Evolutionary conservation across 1,140 invertebrate genomes (phyloP).

Genomic region (Saxidomus purpurata): DNA sequence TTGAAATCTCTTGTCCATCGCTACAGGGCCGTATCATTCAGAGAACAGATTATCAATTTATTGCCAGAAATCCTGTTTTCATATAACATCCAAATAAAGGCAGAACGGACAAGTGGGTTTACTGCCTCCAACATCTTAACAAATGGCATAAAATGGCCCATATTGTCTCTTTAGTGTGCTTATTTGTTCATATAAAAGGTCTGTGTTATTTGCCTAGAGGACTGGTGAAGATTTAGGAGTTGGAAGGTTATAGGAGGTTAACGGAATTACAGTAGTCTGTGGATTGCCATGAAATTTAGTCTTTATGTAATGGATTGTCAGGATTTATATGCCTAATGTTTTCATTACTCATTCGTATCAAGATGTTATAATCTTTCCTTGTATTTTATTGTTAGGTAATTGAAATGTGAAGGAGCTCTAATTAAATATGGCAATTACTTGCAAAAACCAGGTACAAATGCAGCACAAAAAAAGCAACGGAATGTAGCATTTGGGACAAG

Average conservation of each 20-base stretch:
- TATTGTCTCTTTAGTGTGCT: constrained; percentile 59
- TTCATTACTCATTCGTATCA: no score
- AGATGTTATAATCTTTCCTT: no score
- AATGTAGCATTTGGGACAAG: no score
- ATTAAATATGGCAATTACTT: no score
- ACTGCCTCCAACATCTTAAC: constrained; percentile 34
- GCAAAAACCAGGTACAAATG: no score
- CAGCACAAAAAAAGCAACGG: no score
- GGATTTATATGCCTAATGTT: not conserved
- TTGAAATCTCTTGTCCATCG: not conserved
- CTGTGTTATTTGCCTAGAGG: constrained; percentile 56
- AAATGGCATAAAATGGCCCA: constrained; percentile 61
- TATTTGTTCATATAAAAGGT: constrained; percentile 66
- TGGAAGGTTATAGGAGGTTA: not conserved
- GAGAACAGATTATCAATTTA: constrained; percentile 63
- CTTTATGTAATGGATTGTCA: not conserved
- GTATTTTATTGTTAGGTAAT: no score
- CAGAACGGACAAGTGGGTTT: constrained; percentile 51
- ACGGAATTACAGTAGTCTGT: not conserved
- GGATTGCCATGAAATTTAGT: not conserved
- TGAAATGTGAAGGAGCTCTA: no score
- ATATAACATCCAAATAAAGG: constrained; percentile 65
- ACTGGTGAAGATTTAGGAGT: constrained; percentile 53
- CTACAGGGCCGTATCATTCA: not conserved
- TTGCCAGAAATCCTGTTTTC: constrained; percentile 46